These are phyloP conservation scores for Parelbella ahira DNA, from an alignment of 2,888 invertebrate species.

Conservation along the genomic window DNA sequence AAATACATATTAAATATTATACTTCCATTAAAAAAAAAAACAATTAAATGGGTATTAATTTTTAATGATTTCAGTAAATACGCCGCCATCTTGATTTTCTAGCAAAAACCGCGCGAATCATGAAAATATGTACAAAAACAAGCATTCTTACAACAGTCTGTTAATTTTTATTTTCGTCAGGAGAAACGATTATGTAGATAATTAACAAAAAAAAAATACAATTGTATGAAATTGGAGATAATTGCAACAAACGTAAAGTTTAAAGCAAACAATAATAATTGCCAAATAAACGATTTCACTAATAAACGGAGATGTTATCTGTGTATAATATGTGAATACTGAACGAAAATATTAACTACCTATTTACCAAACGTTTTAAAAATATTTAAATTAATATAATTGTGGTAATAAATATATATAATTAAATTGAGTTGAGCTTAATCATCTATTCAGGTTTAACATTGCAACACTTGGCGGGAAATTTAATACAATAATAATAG, in stretches of 20 bases:
- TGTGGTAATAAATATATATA: conserved; percentile 9
- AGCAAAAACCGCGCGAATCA: too few species aligned
- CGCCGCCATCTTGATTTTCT: too few species aligned
- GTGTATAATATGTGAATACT: conserved; percentile 11
- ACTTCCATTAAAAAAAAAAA: too few species aligned
- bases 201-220: conserved; percentile 2
- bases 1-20: too few species aligned
- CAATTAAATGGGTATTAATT: too few species aligned
- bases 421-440: conserved; percentile 10
- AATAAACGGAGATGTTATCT: conserved; percentile 18
- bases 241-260: conserved; percentile 10
- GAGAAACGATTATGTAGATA: conserved; percentile 1
- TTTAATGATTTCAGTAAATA: too few species aligned
- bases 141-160: too few species aligned
- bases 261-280: conserved; percentile 9
- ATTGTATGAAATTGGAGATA: conserved; percentile 3
- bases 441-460: conserved; percentile 13
- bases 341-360: conserved; percentile 1
- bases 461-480: conserved; percentile 7
- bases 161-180: too few species aligned
- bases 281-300: conserved; percentile 19
- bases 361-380: conserved; percentile 15
- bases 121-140: too few species aligned
- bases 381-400: conserved; percentile 15
- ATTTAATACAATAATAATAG: too few species aligned